A percentile compares a stretch with the other conserved stretches of the same genome.
Evolutionary conservation across 1,140 invertebrate genomes (phyloP).

Genomic region (Cyphomyrmex costatus): DNA sequence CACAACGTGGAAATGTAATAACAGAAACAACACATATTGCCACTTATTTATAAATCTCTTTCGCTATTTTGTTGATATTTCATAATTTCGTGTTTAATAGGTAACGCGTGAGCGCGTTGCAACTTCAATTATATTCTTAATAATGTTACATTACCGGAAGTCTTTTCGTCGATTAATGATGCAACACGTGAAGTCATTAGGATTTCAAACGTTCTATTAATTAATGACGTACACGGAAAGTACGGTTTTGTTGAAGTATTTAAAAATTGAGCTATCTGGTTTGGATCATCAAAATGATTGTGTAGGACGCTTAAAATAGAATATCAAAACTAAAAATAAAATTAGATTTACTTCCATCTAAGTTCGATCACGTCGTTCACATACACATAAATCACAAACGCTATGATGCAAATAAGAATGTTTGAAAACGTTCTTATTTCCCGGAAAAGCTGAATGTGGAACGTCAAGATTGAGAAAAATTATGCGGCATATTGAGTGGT

Average conservation of each 20-base stretch:
- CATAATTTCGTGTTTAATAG: neutral
- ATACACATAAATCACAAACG: neutral
- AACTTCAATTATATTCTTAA: neutral
- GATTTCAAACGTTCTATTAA: neutral
- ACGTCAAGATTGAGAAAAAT: conserved; percentile 43
- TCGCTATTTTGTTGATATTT: neutral
- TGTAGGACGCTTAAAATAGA: too few relatives aligned
- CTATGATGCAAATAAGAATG: neutral
- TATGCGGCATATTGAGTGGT: conserved; percentile 37
- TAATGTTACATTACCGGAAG: neutral
- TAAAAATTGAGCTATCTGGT: too few relatives aligned
- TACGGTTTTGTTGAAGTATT: too few relatives aligned
- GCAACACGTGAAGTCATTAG: neutral
- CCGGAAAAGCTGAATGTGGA: conserved; percentile 24
- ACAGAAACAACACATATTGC: neutral
- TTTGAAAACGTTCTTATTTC: neutral
- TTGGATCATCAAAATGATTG: too few relatives aligned
- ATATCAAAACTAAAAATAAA: too few relatives aligned
- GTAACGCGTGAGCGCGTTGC: neutral
- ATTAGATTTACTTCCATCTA: neutral
- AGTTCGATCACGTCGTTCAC: neutral
- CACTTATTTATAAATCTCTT: neutral
- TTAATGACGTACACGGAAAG: neutral
- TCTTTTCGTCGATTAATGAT: neutral
- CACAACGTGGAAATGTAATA: conserved; percentile 36